These are phyloP conservation scores for Tetrao urogallus DNA, from an alignment of 2,113 vertebrate species.

Conservation along the genomic window DNA sequence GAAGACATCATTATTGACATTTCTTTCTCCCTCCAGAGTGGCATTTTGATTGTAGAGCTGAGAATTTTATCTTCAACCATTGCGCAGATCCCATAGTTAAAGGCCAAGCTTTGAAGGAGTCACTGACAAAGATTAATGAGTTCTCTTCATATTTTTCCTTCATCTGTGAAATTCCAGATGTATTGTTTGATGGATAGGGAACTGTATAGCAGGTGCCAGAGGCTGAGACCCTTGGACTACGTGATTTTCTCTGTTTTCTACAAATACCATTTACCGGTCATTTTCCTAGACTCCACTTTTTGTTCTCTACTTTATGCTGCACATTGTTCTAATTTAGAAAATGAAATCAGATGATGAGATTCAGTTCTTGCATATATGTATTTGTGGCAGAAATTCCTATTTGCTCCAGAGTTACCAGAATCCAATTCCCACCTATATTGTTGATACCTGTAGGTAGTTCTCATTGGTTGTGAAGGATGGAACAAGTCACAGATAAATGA, in stretches of 20 bases:
- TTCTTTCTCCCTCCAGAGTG: background rate
- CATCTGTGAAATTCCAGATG: slow-evolving; percentile 22
- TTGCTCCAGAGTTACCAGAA: slow-evolving; percentile 3
- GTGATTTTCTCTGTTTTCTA: slow-evolving; percentile 29
- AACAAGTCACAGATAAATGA: background rate
- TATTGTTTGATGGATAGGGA: slow-evolving; percentile 37
- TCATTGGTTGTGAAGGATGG: background rate
- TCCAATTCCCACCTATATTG: background rate
- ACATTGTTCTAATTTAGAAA: slow-evolving; percentile 17
- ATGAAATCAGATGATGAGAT: background rate
- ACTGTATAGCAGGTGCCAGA: slow-evolving; percentile 10
- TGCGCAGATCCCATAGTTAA: background rate
- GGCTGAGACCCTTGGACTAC: slow-evolving; percentile 32
- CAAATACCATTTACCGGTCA: slow-evolving; percentile 28
- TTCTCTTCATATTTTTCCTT: slow-evolving; percentile 20
- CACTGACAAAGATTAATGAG: slow-evolving; percentile 10
- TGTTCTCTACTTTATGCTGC: slow-evolving; percentile 20
- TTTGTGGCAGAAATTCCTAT: background rate
- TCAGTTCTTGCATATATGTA: background rate
- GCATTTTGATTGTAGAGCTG: background rate
- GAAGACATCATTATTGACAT: background rate
- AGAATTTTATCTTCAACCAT: background rate
- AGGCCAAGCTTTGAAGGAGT: background rate
- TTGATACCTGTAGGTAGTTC: background rate
- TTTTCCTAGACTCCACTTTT: slow-evolving; percentile 36